A percentile compares a stretch with the other conserved stretches of the same genome.
Evolutionary conservation across 2,888 invertebrate genomes (phyloP).

Genomic region (Cosmia pyralina): DNA sequence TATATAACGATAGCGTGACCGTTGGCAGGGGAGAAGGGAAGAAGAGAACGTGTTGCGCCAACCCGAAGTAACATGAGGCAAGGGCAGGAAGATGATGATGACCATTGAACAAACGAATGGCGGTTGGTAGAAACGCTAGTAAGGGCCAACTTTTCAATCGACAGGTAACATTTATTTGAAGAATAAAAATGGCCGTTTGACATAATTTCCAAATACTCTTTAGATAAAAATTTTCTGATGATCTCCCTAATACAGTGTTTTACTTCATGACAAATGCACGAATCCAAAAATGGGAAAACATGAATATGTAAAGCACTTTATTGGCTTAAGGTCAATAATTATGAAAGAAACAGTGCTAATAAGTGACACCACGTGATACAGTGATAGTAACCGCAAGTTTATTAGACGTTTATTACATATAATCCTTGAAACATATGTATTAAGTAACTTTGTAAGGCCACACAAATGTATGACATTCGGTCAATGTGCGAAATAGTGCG

Average conservation of each 20-base stretch:
- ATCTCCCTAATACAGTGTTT: not conserved
- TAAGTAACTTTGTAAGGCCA: constrained; percentile 53
- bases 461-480: constrained; percentile 34
- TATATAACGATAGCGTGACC: no score
- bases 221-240: not conserved
- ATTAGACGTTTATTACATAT: constrained; percentile 49
- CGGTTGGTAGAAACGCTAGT: not conserved
- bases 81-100: not conserved
- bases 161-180: not conserved
- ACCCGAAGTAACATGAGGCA: no score
- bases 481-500: constrained; percentile 14
- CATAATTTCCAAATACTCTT: no score
- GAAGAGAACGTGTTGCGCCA: no score
- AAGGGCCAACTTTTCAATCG: not conserved
- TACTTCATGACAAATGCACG: not conserved
- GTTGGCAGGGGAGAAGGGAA: no score
- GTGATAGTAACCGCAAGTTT: constrained; percentile 47
- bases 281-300: not conserved
- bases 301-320: no score
- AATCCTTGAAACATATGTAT: constrained; percentile 51
- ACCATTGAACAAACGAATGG: not conserved
- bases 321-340: constrained; percentile 25
- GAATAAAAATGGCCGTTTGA: no score
- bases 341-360: constrained; percentile 50
- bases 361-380: not conserved